Percentiles rank a stretch among this genome's conserved stretches.
Conservation (phyloP, 2,888 invertebrate species). For the Strigamia maritima region DNA sequence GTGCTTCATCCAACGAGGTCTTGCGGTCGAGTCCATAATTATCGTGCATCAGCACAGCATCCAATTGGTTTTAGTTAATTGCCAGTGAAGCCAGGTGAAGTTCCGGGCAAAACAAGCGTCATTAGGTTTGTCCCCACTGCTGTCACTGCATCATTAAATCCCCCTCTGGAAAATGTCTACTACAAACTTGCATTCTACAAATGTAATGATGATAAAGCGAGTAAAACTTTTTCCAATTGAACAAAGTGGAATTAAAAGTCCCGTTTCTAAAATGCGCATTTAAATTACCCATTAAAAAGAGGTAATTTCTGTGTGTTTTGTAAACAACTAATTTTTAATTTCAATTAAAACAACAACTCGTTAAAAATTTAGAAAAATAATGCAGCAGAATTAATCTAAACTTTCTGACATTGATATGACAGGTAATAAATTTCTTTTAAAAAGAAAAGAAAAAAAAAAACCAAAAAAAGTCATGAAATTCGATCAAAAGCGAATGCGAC, state of each 20-base stretch:
- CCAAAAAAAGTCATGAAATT: constrained; percentile 13
- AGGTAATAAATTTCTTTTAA: background rate
- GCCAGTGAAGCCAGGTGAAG: constrained; percentile 34
- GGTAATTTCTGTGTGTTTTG: background rate
- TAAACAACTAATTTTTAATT: constrained; percentile 5
- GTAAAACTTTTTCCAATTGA: constrained; percentile 21
- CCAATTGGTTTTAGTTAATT: constrained; percentile 34
- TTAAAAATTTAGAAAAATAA: background rate
- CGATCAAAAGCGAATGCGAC: constrained; percentile 29
- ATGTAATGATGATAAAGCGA: constrained; percentile 32
- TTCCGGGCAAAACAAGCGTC: constrained; percentile 34
- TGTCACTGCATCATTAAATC: constrained; percentile 34
- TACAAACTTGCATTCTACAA: constrained; percentile 19
- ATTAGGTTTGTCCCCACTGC: constrained; percentile 30
- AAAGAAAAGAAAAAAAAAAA: background rate
- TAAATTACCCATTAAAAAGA: constrained; percentile 9
- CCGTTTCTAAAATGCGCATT: background rate
- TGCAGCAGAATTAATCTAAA: background rate
- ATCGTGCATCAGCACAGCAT: constrained; percentile 34
- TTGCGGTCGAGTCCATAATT: constrained; percentile 32
- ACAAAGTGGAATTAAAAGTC: constrained; percentile 34
- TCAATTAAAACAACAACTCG: background rate
- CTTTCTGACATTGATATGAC: background rate
- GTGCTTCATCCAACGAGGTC: constrained; percentile 20
- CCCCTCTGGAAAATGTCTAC: constrained; percentile 27